Evolutionary conservation across 2,888 invertebrate species (phyloP).

Genomic region (Epistrophe grossulariae): DNA sequence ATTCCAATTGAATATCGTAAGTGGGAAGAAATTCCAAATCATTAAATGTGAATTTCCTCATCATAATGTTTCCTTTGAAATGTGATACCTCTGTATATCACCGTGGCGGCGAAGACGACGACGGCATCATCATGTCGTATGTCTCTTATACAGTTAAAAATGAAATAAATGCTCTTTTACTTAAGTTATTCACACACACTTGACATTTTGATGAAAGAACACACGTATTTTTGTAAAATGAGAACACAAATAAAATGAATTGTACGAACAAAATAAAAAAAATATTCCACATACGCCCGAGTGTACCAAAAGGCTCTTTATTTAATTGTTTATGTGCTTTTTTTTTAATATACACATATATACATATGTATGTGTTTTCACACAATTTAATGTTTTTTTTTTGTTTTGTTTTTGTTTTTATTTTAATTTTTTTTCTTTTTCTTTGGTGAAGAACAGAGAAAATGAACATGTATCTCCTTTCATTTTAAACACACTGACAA

Average conservation of each 20-base stretch:
- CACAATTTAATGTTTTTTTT: slow-evolving; percentile 33
- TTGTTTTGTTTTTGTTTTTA: slow-evolving; percentile 14
- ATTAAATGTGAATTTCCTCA: slow-evolving; percentile 44
- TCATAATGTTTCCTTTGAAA: slow-evolving; percentile 22
- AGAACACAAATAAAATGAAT: slow-evolving; percentile 14
- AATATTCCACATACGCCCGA: slow-evolving; percentile 61
- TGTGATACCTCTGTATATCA: no score
- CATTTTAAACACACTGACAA: slow-evolving; percentile 20
- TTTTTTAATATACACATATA: not conserved
- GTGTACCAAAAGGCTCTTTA: slow-evolving; percentile 40
- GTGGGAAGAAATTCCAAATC: slow-evolving; percentile 22
- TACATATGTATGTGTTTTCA: not conserved
- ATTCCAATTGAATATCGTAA: slow-evolving; percentile 16
- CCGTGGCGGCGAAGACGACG: no score
- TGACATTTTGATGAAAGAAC: slow-evolving; percentile 14
- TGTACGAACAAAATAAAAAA: slow-evolving; percentile 22
- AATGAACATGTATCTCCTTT: slow-evolving; percentile 18
- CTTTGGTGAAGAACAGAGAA: not conserved
- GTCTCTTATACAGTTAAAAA: slow-evolving; percentile 21
- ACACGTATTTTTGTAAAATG: slow-evolving; percentile 31
- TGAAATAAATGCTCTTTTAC: slow-evolving; percentile 43
- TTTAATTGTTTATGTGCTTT: slow-evolving; percentile 50
- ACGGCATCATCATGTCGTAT: no score
- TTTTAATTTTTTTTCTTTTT: slow-evolving; percentile 21
- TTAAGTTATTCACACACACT: slow-evolving; percentile 28